phyloP scores from a whole-genome alignment of 2,113 vertebrate genomes.

The Syrrhaptes paradoxus region DNA sequence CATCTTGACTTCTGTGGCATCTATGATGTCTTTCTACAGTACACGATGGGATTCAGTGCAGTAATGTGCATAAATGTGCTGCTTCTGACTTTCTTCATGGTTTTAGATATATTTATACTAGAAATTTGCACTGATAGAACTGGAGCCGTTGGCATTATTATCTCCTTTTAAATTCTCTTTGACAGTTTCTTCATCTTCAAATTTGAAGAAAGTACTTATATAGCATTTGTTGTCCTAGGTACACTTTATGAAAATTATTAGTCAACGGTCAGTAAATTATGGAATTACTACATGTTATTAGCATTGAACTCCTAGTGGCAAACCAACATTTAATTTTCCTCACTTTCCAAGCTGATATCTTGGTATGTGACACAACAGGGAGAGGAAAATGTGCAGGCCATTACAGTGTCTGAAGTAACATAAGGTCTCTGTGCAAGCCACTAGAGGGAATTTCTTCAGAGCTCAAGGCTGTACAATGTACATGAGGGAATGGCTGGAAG shows the following conservation, averaged over 20 bases:
- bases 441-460: neutral
- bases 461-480: accelerated
- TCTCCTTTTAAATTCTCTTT: neutral
- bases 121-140: neutral
- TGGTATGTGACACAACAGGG: neutral
- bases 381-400: neutral
- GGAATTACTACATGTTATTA: neutral
- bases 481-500: neutral
- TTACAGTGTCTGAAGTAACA: neutral
- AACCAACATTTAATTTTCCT: neutral
- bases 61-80: neutral
- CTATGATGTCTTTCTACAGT: neutral
- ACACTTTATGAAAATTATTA: neutral
- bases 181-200: neutral
- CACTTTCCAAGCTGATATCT: neutral
- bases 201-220: neutral
- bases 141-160: neutral
- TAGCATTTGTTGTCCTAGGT: neutral
- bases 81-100: neutral
- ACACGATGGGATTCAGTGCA: neutral
- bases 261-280: neutral
- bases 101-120: neutral
- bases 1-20: neutral
- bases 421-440: neutral
- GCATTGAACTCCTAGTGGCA: neutral